Conservation (phyloP, 2,113 vertebrate species). For the Zeus faber region DNA sequence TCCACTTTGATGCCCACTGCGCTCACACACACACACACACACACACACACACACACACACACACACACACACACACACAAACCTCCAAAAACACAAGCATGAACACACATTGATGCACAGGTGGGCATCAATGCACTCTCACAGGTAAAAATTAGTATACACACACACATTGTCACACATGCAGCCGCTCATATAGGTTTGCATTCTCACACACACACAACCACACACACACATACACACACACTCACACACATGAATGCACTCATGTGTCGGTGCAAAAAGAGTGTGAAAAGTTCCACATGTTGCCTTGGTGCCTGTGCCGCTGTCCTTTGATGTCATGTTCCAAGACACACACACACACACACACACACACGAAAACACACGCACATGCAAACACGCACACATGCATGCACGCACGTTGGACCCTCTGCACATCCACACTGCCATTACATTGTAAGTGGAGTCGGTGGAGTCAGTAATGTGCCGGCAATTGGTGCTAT, state of each 20-base stretch:
- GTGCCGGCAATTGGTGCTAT: conserved; percentile 48
- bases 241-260: conserved; percentile 17
- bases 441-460: conserved; percentile 26
- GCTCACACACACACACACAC: conserved; percentile 14
- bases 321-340: conserved; percentile 48
- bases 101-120: background rate
- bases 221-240: conserved; percentile 3
- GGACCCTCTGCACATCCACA: conserved; percentile 14
- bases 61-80: conserved; percentile 14
- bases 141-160: background rate
- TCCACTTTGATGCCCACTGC: conserved; percentile 56
- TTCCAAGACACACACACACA: no score
- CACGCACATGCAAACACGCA: conserved; percentile 1
- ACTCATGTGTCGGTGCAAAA: background rate
- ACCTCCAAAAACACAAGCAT: conserved; percentile 7
- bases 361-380: conserved; percentile 16
- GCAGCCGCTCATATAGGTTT: conserved; percentile 1
- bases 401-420: conserved; percentile 26
- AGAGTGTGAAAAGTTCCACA: conserved; percentile 15
- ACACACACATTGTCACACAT: conserved; percentile 17
- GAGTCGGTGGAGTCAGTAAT: conserved; percentile 34
- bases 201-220: conserved; percentile 24
- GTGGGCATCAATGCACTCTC: background rate
- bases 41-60: conserved; percentile 12
- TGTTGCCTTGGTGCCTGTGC: conserved; percentile 13